These are phyloP conservation scores for Leucoraja erinaceus DNA, from an alignment of 2,113 vertebrate species.

Conservation along the genomic window DNA sequence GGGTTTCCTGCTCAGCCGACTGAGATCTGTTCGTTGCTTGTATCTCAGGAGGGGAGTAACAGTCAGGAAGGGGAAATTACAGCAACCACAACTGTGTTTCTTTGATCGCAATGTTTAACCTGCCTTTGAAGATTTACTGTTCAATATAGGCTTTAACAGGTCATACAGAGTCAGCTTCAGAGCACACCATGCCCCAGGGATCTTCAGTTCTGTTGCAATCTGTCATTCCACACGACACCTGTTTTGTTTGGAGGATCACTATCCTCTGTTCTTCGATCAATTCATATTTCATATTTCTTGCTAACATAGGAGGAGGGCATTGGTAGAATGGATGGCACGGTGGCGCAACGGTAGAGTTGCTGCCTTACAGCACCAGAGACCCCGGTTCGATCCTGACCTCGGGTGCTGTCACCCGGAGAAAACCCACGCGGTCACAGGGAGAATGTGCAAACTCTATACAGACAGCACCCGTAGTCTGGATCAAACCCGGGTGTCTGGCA, in stretches of 20 bases:
- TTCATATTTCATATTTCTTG: background rate
- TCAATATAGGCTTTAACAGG: accelerated
- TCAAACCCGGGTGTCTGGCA: no score
- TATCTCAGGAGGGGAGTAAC: conserved; percentile 45
- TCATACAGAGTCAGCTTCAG: background rate
- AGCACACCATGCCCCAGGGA: background rate
- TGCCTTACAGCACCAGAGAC: no score
- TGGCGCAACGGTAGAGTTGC: no score
- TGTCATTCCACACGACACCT: background rate
- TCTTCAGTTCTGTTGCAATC: background rate
- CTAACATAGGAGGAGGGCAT: no score
- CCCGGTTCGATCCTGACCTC: no score
- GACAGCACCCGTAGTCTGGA: no score
- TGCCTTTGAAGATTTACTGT: conserved; percentile 42
- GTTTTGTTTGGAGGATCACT: background rate
- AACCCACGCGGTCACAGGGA: no score
- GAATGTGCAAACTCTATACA: no score
- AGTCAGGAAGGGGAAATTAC: conserved; percentile 37
- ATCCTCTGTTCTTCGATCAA: background rate
- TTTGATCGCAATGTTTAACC: conserved; percentile 42
- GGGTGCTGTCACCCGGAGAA: no score
- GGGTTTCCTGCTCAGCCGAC: accelerated
- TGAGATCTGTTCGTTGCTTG: conserved; percentile 36
- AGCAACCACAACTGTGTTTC: conserved; percentile 39
- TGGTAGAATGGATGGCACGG: no score